Percentiles rank a stretch among this genome's conserved stretches.
phyloP scores from a whole-genome alignment of 2,113 vertebrate genomes.

The Machaerirhynchus nigripectus region DNA sequence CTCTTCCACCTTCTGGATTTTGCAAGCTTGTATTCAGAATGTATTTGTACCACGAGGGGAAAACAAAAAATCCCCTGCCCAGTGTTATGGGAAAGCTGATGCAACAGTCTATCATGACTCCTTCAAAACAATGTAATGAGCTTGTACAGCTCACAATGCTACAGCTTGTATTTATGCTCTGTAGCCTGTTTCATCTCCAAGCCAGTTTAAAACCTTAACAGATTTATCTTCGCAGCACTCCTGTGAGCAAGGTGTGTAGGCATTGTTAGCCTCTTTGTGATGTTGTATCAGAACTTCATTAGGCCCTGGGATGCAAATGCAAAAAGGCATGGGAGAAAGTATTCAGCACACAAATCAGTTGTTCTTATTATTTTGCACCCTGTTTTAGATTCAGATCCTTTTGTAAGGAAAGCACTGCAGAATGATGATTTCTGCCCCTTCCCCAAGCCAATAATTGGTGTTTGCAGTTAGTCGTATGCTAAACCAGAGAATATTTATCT shows the following conservation, averaged over 20 bases:
- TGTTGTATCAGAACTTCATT: constrained; percentile 6
- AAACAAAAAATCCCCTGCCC: neutral
- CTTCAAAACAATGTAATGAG: neutral
- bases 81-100: neutral
- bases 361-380: neutral
- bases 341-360: neutral
- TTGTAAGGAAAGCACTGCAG: neutral
- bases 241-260: neutral
- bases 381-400: neutral
- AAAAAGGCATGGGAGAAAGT: neutral
- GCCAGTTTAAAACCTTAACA: neutral
- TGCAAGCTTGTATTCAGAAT: neutral
- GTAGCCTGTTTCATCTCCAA: neutral
- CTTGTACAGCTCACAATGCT: neutral
- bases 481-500: neutral
- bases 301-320: neutral
- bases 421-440: neutral
- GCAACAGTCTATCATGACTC: neutral
- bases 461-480: neutral
- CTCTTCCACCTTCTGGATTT: neutral
- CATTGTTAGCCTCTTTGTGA: neutral
- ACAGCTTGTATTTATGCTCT: neutral
- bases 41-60: neutral
- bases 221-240: neutral
- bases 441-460: neutral